phyloP scores from a whole-genome alignment of 1,140 invertebrate genomes.

The Lucilia cuprina region DNA sequence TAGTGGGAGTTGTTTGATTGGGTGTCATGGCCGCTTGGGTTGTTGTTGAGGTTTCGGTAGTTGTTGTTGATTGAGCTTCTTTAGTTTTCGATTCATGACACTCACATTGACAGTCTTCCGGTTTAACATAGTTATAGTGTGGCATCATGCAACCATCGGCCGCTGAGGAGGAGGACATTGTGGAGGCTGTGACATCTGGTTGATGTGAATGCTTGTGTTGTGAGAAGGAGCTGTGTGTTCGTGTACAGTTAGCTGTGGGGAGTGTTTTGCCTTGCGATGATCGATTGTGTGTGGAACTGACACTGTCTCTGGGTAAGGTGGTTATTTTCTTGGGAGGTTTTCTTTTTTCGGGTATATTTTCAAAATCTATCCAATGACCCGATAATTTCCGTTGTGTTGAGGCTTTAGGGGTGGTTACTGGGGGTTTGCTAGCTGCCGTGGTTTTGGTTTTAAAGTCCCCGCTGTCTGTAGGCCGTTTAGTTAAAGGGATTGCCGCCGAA shows the following conservation, averaged over 20 bases:
- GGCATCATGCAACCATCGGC: slow-evolving; percentile 51
- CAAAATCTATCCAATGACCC: slow-evolving; percentile 82
- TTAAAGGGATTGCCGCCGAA: neutral
- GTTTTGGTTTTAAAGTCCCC: slow-evolving; percentile 37
- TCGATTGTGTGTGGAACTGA: neutral
- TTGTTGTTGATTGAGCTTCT: neutral
- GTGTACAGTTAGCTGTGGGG: neutral
- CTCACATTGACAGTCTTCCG: slow-evolving; percentile 83
- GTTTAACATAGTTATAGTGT: slow-evolving; percentile 79
- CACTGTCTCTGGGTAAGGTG: slow-evolving; percentile 69
- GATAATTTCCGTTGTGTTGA: slow-evolving; percentile 55
- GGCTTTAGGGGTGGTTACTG: neutral
- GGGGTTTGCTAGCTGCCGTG: neutral
- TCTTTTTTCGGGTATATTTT: slow-evolving; percentile 80
- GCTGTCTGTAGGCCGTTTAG: slow-evolving; percentile 9
- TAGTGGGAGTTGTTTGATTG: neutral
- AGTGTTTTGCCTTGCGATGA: neutral
- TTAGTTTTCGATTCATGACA: slow-evolving; percentile 72
- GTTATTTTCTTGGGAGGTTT: slow-evolving; percentile 82
- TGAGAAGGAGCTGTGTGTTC: neutral
- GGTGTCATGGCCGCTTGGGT: neutral
- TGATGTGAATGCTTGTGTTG: slow-evolving; percentile 41
- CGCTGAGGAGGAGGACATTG: neutral
- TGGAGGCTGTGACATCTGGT: slow-evolving; percentile 30
- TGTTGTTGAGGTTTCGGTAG: slow-evolving; percentile 36